Base-by-base conservation (phyloP, 2,888 invertebrate species). In the Megastigmus dorsalis region DNA sequence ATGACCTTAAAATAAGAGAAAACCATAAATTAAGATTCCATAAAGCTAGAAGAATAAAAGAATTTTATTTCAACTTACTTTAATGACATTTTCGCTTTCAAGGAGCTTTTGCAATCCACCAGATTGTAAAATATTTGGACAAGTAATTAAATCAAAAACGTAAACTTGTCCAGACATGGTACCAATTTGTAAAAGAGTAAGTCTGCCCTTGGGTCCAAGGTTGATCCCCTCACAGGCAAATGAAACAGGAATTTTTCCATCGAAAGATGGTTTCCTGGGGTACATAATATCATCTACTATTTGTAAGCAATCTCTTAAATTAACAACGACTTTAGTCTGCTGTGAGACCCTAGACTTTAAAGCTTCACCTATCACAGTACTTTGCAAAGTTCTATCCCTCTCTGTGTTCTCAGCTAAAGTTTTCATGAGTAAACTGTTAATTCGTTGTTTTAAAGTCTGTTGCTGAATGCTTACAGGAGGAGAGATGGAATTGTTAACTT, bases 201-300 rank as follows among this genome's bases (percentile, higher is more conserved):
- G 90, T 81, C 95, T 94, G 18, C 97, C 97, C 86, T 95, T 96
- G 1, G 93, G 90, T 23, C 97, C 97, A 75, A 97, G 90, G 88
- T 97, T 97, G 66, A 97, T 95, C 15, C 97, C 97, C 89, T 98
- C 97, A 82, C 96, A 96, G 86, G 97, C 97, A 83, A 97, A 92
- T 0, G 96, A 95, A 23, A 97, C 91, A 66, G 92, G 91, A 63
- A 89, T 68, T 82, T 89, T 89, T 28, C 88, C 88, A 59, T 88
- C 83, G 0, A 73, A 20, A 2, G 87, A 54, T 73, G 77, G 67
- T 75, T 80, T 79, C 77, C 79, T 83, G 1, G 91, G 90, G 79
- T 91, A 90, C 85, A 94, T 90, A 77, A 95, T 92, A 75, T 93
- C 93, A 59, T 94, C 94, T 63, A 94, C 92, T 73, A 96, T 91